Conservation (phyloP, 1,140 invertebrate genomes). For the Drosophila obscura region DNA sequence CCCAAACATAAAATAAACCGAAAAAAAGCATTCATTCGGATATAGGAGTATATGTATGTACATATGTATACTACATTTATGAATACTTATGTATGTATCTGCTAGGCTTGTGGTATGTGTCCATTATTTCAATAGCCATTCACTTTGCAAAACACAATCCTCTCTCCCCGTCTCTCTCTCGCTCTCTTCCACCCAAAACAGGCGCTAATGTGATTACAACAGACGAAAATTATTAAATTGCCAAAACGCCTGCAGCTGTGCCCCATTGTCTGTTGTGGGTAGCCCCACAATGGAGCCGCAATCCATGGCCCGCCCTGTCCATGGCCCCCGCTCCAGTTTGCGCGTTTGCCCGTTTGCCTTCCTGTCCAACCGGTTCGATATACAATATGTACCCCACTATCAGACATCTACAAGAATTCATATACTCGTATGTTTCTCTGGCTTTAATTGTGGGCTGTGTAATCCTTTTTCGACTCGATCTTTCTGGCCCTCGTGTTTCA, state of each 20-base stretch:
- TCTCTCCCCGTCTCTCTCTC: neutral
- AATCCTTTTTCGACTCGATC: slow-evolving; percentile 58
- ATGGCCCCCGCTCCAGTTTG: slow-evolving; percentile 52
- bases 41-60: slow-evolving; percentile 9
- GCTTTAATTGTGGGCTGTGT: slow-evolving; percentile 33
- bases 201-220: slow-evolving; percentile 55
- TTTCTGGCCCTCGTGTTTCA: slow-evolving; percentile 15
- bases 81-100: slow-evolving; percentile 8
- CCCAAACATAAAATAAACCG: slow-evolving; percentile 3
- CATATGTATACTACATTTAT: too few relatives aligned
- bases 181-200: neutral
- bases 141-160: slow-evolving; percentile 19
- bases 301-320: slow-evolving; percentile 39
- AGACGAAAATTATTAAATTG: slow-evolving; percentile 44
- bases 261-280: slow-evolving; percentile 47
- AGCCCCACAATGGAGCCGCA: slow-evolving; percentile 22
- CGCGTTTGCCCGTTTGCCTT: slow-evolving; percentile 54
- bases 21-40: slow-evolving; percentile 16
- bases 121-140: slow-evolving; percentile 37
- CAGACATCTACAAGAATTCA: slow-evolving; percentile 53
- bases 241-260: slow-evolving; percentile 55
- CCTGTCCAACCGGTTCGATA: slow-evolving; percentile 63
- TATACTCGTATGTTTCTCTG: slow-evolving; percentile 18
- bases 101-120: slow-evolving; percentile 3
- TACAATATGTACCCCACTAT: slow-evolving; percentile 27